phyloP scores from a whole-genome alignment of 2,888 invertebrate species.

The Helleia helle region DNA sequence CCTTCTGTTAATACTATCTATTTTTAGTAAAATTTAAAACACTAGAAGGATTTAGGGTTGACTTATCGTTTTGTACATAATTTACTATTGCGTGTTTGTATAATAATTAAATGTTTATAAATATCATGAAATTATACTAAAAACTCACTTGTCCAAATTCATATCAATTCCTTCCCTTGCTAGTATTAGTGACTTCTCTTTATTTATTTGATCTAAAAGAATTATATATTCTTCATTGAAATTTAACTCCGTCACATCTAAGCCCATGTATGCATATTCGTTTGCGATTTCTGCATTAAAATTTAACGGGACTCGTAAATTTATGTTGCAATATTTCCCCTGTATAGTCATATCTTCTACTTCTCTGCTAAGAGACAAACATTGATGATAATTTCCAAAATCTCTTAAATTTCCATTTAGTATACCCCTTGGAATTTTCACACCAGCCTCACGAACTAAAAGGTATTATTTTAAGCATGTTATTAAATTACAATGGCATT shows the following conservation, averaged over 20 bases:
- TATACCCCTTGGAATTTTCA: conserved; percentile 41
- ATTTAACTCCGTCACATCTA: not conserved
- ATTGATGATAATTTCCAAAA: conserved; percentile 42
- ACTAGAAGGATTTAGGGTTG: too few species aligned
- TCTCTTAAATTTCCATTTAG: conserved; percentile 34
- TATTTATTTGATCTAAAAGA: not conserved
- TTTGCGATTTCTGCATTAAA: conserved; percentile 9
- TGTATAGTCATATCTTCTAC: conserved; percentile 29
- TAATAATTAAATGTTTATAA: conserved; percentile 9
- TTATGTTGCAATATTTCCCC: conserved; percentile 48
- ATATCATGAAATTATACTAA: not conserved
- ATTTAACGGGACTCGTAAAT: conserved; percentile 31
- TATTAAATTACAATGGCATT: too few species aligned
- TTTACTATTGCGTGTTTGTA: too few species aligned
- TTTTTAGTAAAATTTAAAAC: too few species aligned
- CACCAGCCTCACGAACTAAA: conserved; percentile 42
- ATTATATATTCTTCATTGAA: conserved; percentile 1
- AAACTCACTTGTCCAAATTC: not conserved
- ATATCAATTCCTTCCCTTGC: not conserved
- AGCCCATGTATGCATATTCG: not conserved
- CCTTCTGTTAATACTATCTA: too few species aligned
- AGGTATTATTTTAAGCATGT: too few species aligned
- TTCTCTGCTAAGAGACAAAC: conserved; percentile 31
- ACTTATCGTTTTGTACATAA: too few species aligned
- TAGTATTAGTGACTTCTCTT: not conserved